Base-by-base conservation (phyloP, 2,113 vertebrate species). In the Gambusia affinis region DNA sequence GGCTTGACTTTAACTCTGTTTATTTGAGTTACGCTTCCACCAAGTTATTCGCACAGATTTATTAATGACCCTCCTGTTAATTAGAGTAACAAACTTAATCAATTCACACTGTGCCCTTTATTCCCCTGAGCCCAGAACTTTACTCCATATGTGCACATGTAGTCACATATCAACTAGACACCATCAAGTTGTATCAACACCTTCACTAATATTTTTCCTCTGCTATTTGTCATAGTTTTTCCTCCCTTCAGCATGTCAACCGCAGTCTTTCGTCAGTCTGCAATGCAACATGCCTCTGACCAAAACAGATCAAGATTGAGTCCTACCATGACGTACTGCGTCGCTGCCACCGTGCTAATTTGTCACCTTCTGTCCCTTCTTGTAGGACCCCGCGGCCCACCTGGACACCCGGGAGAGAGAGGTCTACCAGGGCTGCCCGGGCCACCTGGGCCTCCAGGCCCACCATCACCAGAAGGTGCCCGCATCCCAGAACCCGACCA, bases 381-480 rank as follows among this genome's bases (percentile, higher is more conserved):
- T 68, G 90, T 90, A 82, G 97, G 37, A 79, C 96, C 81, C 75
- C 96, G 79, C 71, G 97, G 97, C 54, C 95, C 93, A 3, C 95
- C 95, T 0, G 97, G 97, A 37, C 87, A 88, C 57, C 96, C 95
- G 2, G 97, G 96, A 85, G 95, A 97, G 65, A 96, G 89, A 75
- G 97, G 97, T 24, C 88, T 90, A 17, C 94, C 95, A 0, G 97
- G 97, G 0, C 95, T 94, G 5, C 96, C 96, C 0, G 96, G 96
- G 0, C 95, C 96, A 10, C 94, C 85, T 1, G 63, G 75, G 15
- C 85, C 89, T 44, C 82, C 87, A 7, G 81, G 76, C 61, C 90
- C 82, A 63, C 89, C 19, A 73, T 93, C 87, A 65, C 91, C 42
- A 28, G 92, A 85, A 80, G 94, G 93, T 82, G 71, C 67, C 29